These are phyloP conservation scores for Crioceris asparagi DNA, from an alignment of 2,888 invertebrate species.

Conservation along the genomic window DNA sequence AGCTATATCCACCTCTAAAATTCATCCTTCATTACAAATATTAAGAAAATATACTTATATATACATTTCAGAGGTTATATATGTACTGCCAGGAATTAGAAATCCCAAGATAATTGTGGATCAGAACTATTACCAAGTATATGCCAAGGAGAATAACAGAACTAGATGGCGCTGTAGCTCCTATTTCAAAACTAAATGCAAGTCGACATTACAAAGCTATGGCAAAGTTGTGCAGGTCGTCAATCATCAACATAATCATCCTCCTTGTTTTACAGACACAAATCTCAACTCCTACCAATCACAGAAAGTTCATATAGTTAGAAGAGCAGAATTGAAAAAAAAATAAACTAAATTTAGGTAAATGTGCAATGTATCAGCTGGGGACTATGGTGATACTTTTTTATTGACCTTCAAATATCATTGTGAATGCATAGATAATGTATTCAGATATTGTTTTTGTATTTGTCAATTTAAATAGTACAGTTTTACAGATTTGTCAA, in stretches of 20 bases:
- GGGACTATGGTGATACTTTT: no score
- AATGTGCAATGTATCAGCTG: no score
- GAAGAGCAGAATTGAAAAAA: conserved; percentile 4
- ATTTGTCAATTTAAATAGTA: no score
- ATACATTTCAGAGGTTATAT: conserved; percentile 20
- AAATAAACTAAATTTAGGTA: no score
- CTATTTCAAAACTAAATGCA: conserved; percentile 23
- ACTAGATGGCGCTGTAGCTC: conserved; percentile 28
- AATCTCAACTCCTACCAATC: conserved; percentile 10
- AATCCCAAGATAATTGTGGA: conserved; percentile 24
- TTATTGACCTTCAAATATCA: no score
- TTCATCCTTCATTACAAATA: no score
- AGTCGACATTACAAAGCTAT: conserved; percentile 18
- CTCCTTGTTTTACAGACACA: conserved; percentile 13
- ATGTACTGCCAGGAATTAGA: conserved; percentile 18
- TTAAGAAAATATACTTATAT: no score
- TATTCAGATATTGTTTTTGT: no score
- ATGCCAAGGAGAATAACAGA: conserved; percentile 16
- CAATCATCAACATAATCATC: conserved; percentile 23
- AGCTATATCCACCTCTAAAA: no score
- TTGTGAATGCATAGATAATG: no score
- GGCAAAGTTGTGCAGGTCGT: conserved; percentile 19
- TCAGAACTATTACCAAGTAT: conserved; percentile 22
- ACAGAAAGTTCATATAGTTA: conserved; percentile 16
- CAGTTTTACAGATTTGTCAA: no score